Conservation (phyloP, 2,888 invertebrate species). For the Machimus atricapillus region DNA sequence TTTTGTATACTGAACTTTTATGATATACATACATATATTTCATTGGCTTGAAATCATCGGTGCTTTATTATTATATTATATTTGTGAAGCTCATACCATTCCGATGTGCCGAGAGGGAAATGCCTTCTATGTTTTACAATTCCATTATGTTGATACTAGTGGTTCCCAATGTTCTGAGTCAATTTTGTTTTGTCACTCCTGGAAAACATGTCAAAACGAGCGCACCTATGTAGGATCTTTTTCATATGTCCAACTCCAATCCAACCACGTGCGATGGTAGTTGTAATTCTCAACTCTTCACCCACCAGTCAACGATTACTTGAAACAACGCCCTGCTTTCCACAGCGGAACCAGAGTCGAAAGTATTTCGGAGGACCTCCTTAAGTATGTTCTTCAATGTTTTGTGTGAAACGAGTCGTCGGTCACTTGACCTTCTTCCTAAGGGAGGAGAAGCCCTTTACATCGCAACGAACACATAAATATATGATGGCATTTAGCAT, state of each 20-base stretch:
- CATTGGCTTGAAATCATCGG: no score
- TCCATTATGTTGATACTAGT: not conserved
- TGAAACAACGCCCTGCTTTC: not conserved
- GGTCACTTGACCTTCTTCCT: constrained; percentile 32
- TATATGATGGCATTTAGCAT: constrained; percentile 2
- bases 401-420: constrained; percentile 18
- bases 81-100: no score
- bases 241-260: not conserved
- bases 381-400: not conserved
- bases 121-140: not conserved
- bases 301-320: not conserved
- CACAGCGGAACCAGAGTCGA: not conserved
- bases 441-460: not conserved
- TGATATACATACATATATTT: no score
- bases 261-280: not conserved
- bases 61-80: no score
- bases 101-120: not conserved
- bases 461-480: not conserved
- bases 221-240: not conserved
- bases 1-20: no score
- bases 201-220: not conserved
- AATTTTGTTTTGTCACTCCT: not conserved
- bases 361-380: not conserved
- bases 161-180: not conserved
- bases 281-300: not conserved